These are phyloP conservation scores for Conus canariensis DNA, from an alignment of 2,888 invertebrate genomes.

Conservation along the genomic window DNA sequence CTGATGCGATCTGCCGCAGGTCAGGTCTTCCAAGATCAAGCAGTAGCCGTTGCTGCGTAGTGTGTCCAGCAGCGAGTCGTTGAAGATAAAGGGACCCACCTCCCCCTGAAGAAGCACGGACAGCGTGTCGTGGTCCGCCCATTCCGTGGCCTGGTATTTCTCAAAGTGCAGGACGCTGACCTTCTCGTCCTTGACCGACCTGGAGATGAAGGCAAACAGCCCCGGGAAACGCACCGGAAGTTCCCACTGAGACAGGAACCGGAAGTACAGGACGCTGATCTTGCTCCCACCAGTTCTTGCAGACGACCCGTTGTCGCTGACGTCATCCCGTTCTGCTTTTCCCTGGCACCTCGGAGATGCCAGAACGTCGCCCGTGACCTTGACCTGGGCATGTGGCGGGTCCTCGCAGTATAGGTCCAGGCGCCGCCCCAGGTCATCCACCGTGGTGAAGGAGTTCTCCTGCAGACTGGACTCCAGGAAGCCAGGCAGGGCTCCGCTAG, in stretches of 20 bases:
- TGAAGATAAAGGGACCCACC: background rate
- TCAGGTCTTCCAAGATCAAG: constrained; percentile 33
- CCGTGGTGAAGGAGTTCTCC: background rate
- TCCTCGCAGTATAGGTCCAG: background rate
- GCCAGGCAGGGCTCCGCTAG: background rate
- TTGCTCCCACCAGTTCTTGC: background rate
- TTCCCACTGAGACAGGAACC: constrained; percentile 34
- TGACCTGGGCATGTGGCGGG: background rate
- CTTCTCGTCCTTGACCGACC: background rate
- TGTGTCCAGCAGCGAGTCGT: background rate
- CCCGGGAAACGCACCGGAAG: constrained; percentile 28
- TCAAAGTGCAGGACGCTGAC: constrained; percentile 32
- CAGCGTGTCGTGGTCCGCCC: constrained; percentile 33
- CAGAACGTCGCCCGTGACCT: constrained; percentile 10
- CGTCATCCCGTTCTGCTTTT: background rate
- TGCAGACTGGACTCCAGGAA: background rate
- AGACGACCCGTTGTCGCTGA: background rate
- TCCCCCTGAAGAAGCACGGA: background rate
- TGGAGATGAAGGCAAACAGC: background rate
- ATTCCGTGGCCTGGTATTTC: constrained; percentile 34
- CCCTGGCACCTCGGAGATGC: background rate
- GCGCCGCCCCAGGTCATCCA: constrained; percentile 3
- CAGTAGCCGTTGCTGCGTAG: constrained; percentile 12
- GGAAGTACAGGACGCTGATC: constrained; percentile 32
- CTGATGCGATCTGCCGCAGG: constrained; percentile 35